A percentile compares a stretch with the other conserved stretches of the same genome.
phyloP scores from a whole-genome alignment of 2,888 invertebrate genomes.

The Brachycybe producta region DNA sequence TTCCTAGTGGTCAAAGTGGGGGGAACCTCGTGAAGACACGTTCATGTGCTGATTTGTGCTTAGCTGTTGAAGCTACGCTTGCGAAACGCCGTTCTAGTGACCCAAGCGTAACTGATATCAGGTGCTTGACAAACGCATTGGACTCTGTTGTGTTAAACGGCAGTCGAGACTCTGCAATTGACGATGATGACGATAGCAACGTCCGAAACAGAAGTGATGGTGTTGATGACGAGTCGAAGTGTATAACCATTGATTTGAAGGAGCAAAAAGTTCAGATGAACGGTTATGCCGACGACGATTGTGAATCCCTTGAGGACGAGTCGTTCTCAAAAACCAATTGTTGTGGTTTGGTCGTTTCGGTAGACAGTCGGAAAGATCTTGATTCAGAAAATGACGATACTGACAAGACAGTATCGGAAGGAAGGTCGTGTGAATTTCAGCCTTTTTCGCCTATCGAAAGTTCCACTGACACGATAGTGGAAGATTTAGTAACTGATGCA shows the following conservation, averaged over 20 bases:
- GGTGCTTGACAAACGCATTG: constrained; percentile 11
- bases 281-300: not conserved
- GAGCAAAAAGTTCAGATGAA: too few species aligned
- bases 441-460: constrained; percentile 34
- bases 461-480: constrained; percentile 43
- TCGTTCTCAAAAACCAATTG: not conserved
- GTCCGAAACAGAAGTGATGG: not conserved
- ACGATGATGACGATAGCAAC: constrained; percentile 7
- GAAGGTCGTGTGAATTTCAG: not conserved
- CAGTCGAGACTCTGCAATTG: not conserved
- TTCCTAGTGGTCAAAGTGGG: constrained; percentile 18
- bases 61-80: constrained; percentile 45
- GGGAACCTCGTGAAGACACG: constrained; percentile 59
- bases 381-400: constrained; percentile 20
- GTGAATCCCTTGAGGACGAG: not conserved
- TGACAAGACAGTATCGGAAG: not conserved
- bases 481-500: constrained; percentile 21
- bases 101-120: constrained; percentile 50
- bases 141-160: too few species aligned
- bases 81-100: constrained; percentile 63
- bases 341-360: constrained; percentile 18
- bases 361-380: not conserved
- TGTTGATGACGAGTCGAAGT: not conserved
- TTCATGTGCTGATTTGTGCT: constrained; percentile 69
- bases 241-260: constrained; percentile 4